These are phyloP conservation scores for Nyctibius bracteatus DNA, from an alignment of 2,113 vertebrate species.

Conservation along the genomic window DNA sequence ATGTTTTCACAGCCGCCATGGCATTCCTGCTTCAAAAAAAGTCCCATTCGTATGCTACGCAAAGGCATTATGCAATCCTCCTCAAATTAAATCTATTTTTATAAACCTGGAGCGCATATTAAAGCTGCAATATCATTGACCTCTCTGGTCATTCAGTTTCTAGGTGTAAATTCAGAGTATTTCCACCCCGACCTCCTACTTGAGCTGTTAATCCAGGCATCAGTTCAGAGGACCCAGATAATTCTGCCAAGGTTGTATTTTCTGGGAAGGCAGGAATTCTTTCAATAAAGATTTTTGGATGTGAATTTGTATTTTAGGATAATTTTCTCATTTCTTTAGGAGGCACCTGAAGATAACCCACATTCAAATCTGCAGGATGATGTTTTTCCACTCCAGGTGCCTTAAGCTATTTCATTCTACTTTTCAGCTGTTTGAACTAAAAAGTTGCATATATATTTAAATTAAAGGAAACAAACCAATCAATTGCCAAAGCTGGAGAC, in stretches of 20 bases:
- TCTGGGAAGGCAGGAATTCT: not conserved
- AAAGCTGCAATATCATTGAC: not conserved
- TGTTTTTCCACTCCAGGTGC: not conserved
- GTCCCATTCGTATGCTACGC: not conserved
- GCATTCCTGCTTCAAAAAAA: not conserved
- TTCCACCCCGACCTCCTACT: not conserved
- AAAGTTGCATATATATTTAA: not conserved
- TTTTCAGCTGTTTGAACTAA: not conserved
- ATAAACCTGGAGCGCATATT: not conserved
- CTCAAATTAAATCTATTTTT: not conserved
- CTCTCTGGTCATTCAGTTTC: not conserved
- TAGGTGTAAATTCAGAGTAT: not conserved
- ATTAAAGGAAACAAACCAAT: not conserved
- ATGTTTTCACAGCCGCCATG: not conserved
- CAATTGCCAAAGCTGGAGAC: not conserved
- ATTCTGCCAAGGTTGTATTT: not conserved
- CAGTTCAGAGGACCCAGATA: not conserved
- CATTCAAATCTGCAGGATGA: not conserved
- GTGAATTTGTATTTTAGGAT: not conserved
- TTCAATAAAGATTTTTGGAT: not conserved
- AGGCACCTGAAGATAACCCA: not conserved
- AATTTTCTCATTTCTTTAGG: not conserved
- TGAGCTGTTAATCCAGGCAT: not conserved
- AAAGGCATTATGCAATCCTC: not conserved
- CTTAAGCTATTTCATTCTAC: not conserved